These are phyloP conservation scores for Uropetala carovei DNA, from an alignment of 2,888 invertebrate species.

Conservation along the genomic window DNA sequence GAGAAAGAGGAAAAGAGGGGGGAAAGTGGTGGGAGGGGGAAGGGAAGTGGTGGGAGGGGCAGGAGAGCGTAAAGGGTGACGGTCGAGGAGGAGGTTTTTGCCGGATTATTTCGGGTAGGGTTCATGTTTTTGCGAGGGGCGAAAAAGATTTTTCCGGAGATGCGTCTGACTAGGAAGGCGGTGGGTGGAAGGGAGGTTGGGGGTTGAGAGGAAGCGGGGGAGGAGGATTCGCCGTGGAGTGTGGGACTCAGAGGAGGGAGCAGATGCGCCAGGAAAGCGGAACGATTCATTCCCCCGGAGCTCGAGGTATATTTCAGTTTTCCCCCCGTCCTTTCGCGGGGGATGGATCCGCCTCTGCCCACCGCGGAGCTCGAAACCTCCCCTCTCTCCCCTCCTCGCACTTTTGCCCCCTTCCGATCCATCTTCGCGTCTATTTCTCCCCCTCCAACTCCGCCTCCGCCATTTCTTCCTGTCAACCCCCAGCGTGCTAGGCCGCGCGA, in stretches of 20 bases:
- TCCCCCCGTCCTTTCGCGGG: neutral
- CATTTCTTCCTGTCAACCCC: neutral
- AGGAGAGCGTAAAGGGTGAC: neutral
- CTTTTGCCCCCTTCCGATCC: neutral
- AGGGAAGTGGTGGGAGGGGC: too few species aligned
- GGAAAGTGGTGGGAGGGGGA: too few species aligned
- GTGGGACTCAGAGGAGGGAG: neutral
- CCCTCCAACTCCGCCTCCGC: neutral
- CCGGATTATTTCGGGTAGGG: neutral
- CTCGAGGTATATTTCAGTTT: conserved; percentile 6
- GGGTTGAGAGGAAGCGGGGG: too few species aligned
- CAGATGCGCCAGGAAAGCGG: neutral
- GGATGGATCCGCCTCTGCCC: neutral
- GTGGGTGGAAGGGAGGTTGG: too few species aligned
- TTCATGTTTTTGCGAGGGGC: neutral
- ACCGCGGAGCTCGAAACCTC: too few species aligned
- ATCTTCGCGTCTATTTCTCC: neutral
- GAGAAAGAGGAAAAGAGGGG: too few species aligned
- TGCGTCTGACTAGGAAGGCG: too few species aligned
- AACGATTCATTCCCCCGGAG: neutral
- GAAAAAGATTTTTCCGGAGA: too few species aligned
- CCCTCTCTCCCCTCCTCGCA: too few species aligned
- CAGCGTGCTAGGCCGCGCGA: neutral
- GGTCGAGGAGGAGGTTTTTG: neutral
- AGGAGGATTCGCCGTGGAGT: neutral